Evolutionary conservation across 1,140 invertebrate genomes (phyloP).

Genomic region (Ceratosolen solmsi): DNA sequence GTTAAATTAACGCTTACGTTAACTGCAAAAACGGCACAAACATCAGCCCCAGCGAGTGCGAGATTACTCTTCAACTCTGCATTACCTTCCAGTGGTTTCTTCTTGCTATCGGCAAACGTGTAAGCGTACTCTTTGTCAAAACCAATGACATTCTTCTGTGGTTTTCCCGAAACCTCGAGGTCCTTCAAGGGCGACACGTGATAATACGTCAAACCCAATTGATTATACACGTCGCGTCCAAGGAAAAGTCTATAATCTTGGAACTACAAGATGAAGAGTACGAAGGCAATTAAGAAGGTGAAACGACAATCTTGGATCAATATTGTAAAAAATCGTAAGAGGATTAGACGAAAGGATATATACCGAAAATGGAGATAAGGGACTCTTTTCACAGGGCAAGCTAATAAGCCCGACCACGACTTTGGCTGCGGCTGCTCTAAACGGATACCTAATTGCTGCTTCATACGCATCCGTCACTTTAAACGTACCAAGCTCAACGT

Average conservation of each 20-base stretch:
- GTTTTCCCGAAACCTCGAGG: slow-evolving; percentile 64
- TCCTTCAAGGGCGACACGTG: slow-evolving; percentile 70
- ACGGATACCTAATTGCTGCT: slow-evolving; percentile 76
- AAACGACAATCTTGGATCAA: too few relatives aligned
- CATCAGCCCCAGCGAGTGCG: slow-evolving; percentile 70
- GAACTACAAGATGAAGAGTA: slow-evolving; percentile 58
- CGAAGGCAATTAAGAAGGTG: too few relatives aligned
- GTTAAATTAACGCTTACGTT: slow-evolving; percentile 63
- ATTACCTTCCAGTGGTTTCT: slow-evolving; percentile 72
- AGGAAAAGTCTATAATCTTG: slow-evolving; percentile 71
- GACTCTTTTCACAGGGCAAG: slow-evolving; percentile 67
- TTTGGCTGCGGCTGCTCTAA: slow-evolving; percentile 76
- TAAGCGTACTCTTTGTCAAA: slow-evolving; percentile 74
- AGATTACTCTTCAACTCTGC: slow-evolving; percentile 72
- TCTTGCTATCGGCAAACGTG: slow-evolving; percentile 76
- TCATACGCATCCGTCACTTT: slow-evolving; percentile 73
- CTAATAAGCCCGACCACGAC: slow-evolving; percentile 74
- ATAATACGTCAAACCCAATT: slow-evolving; percentile 68
- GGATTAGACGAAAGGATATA: too few relatives aligned
- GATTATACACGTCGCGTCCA: slow-evolving; percentile 65
- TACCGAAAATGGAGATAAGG: slow-evolving; percentile 66
- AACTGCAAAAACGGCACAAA: slow-evolving; percentile 75
- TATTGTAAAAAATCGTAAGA: background rate
- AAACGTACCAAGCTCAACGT: slow-evolving; percentile 67
- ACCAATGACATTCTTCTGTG: slow-evolving; percentile 73